Evolutionary conservation across 2,888 invertebrate species (phyloP), one percentile per base, ranked within the genome.

Genomic region (Machimus atricapillus): DNA sequence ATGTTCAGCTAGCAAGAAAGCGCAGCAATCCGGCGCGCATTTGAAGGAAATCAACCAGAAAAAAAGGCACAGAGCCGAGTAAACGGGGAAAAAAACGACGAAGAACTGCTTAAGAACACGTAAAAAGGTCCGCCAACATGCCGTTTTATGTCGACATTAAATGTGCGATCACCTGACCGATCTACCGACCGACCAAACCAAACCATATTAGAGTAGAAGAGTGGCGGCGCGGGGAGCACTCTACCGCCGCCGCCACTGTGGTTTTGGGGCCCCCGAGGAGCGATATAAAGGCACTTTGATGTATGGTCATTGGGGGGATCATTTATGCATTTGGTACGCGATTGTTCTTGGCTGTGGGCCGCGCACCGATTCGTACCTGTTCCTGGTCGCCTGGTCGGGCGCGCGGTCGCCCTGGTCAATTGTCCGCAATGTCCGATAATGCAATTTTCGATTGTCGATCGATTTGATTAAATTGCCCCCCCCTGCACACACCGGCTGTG

Each of bases 381-480:
- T 46, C 9, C 66, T 66, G 66, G 19, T 27, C 66, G 19, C 66
- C 43, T 79, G 43, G 27, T 46, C 43, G 79, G 23, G 27, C 52
- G 79, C 16, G 79, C 43, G 43, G 23, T 74, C 74, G 34, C 56
- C 31, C 52, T 88, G 88, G 88, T 88, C 88, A 88, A 88, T 88
- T 87, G 88, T 88, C 58, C 58, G 58, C 58, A 19, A 58, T 58
- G 58, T 58, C 88, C 88, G 88, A 87, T 88, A 88, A 85, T 87
- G 87, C 85, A 88, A 87, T 87, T 88, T 88, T 88, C 87, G 87
- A 88, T 87, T 87, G 85, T 87, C 87, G 87, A 87, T 81, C 85
- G 88, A 87, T 88, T 87, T 85, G 87, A 86, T 66, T 86, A 86
- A 58, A 87, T 82, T 82, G 81, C 76, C 81, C 66, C 66, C 66